These are phyloP conservation scores for Trinectes maculatus DNA, from an alignment of 2,113 vertebrate species.

Conservation along the genomic window DNA sequence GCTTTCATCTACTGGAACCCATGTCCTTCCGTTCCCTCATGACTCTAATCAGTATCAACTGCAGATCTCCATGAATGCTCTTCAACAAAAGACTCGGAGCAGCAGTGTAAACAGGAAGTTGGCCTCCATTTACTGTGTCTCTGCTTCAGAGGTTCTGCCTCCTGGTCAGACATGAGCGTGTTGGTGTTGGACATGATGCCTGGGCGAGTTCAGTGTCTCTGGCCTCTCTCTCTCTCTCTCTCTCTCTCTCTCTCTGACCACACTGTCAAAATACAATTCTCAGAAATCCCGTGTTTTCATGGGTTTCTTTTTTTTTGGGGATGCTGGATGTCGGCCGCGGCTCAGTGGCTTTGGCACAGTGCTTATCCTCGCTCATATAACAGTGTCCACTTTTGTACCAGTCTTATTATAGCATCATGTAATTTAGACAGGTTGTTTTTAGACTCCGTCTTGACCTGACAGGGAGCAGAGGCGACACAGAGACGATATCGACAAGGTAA, in stretches of 20 bases:
- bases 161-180: slow-evolving; percentile 38
- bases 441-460: too few relatives aligned
- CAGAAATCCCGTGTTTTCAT: slow-evolving; percentile 39
- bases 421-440: slow-evolving; percentile 22
- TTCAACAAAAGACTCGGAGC: not conserved
- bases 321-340: slow-evolving; percentile 31
- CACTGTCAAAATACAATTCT: slow-evolving; percentile 64
- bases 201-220: slow-evolving; percentile 47
- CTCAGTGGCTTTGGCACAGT: slow-evolving; percentile 34
- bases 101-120: slow-evolving; percentile 19
- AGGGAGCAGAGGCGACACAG: too few relatives aligned
- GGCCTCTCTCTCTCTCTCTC: slow-evolving; percentile 39
- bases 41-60: slow-evolving; percentile 15
- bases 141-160: not conserved
- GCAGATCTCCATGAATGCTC: slow-evolving; percentile 13
- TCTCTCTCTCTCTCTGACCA: slow-evolving; percentile 44
- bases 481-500: too few relatives aligned
- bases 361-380: slow-evolving; percentile 37
- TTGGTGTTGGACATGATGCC: slow-evolving; percentile 48
- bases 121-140: not conserved
- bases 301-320: not conserved
- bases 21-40: slow-evolving; percentile 16
- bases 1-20: slow-evolving; percentile 22
- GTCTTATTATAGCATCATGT: slow-evolving; percentile 28
- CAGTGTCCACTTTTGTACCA: slow-evolving; percentile 14